A percentile compares a stretch with the other conserved stretches of the same genome.
phyloP scores from a whole-genome alignment of 1,140 invertebrate species.

The Trigoniulus corallinus region DNA sequence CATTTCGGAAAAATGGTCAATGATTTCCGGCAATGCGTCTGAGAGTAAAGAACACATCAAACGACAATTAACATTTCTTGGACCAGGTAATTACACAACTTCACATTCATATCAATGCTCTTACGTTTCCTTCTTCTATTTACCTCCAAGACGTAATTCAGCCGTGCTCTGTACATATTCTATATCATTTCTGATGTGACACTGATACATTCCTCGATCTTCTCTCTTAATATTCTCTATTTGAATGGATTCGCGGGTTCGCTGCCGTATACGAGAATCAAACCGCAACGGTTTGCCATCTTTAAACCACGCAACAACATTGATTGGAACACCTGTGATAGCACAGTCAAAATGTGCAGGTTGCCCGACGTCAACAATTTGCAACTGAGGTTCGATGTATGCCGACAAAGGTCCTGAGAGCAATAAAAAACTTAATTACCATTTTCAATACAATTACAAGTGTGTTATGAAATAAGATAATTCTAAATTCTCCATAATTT shows the following conservation, averaged over 20 bases:
- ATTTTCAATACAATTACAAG: too few relatives aligned
- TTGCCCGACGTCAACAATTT: constrained; percentile 26
- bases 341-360: constrained; percentile 23
- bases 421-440: too few relatives aligned
- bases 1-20: constrained; percentile 67
- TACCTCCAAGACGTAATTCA: constrained; percentile 67
- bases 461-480: too few relatives aligned
- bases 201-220: constrained; percentile 78
- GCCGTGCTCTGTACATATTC: constrained; percentile 67
- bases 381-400: constrained; percentile 49
- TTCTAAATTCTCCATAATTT: too few relatives aligned
- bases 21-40: constrained; percentile 27
- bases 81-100: too few relatives aligned
- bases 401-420: constrained; percentile 49
- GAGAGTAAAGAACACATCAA: not conserved
- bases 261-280: not conserved
- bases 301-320: constrained; percentile 63
- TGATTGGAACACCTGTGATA: constrained; percentile 29
- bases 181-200: constrained; percentile 65
- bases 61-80: too few relatives aligned
- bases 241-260: constrained; percentile 35
- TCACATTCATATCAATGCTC: too few relatives aligned
- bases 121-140: too few relatives aligned
- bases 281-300: constrained; percentile 37
- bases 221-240: constrained; percentile 53